These are phyloP conservation scores for Chironomus tepperi DNA, from an alignment of 1,140 invertebrate species.

Conservation along the genomic window DNA sequence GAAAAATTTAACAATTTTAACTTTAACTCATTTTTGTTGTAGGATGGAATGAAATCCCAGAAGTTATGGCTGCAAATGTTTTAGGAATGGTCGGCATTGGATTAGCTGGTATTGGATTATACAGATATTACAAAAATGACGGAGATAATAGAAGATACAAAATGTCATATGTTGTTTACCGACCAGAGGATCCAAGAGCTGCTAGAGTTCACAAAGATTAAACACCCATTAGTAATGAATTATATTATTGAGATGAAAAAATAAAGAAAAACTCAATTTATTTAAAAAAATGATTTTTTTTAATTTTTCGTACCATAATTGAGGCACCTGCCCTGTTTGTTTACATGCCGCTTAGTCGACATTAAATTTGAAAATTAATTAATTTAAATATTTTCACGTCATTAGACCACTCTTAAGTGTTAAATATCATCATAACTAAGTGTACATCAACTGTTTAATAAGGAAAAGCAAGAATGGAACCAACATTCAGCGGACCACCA, in stretches of 20 bases:
- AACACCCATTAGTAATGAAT: background rate
- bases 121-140: constrained; percentile 47
- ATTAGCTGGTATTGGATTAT: constrained; percentile 43
- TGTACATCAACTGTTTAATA: no score
- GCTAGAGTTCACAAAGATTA: constrained; percentile 42
- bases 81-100: constrained; percentile 45
- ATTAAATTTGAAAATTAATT: no score
- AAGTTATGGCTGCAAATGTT: constrained; percentile 46
- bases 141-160: constrained; percentile 55
- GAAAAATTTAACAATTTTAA: no score
- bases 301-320: no score
- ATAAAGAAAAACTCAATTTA: no score
- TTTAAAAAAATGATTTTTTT: no score
- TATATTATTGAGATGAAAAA: no score
- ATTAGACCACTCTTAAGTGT: no score
- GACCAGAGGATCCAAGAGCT: constrained; percentile 53
- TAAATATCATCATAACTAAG: no score
- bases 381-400: no score
- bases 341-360: no score
- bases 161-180: constrained; percentile 48
- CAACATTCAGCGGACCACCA: background rate
- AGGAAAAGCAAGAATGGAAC: background rate
- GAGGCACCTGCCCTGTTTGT: no score
- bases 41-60: constrained; percentile 58
- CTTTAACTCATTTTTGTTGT: constrained; percentile 40